phyloP scores from a whole-genome alignment of 1,140 invertebrate species.

The Radopholus similis region DNA sequence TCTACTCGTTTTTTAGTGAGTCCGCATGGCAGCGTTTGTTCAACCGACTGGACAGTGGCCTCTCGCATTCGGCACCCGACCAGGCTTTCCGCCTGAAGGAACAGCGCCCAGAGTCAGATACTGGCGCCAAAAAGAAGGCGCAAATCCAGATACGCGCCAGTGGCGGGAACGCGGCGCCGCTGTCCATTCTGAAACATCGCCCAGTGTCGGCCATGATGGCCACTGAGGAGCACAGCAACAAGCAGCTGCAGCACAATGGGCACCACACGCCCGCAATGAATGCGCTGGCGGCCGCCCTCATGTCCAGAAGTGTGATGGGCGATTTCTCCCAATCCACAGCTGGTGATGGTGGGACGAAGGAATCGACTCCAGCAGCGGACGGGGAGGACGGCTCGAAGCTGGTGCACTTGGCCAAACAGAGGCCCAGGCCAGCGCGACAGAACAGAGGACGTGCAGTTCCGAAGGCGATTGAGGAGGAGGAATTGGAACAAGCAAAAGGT shows the following conservation, averaged over 20 bases:
- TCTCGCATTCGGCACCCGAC: no score
- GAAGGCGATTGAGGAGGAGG: not conserved
- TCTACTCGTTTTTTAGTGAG: conserved; percentile 6
- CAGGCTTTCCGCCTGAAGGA: no score
- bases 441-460: conserved; percentile 6
- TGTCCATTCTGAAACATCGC: no score
- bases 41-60: not conserved
- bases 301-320: conserved; percentile 16
- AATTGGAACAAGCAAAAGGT: not conserved
- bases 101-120: no score
- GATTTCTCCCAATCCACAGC: conserved; percentile 2
- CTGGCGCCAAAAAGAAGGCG: no score
- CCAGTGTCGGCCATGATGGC: not conserved
- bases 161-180: no score
- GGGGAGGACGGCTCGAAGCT: conserved; percentile 1
- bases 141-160: no score
- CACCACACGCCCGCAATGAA: conserved; percentile 5
- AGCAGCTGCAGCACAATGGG: no score
- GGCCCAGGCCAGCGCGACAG: conserved; percentile 25
- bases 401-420: conserved; percentile 22
- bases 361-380: not conserved
- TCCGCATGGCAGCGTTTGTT: conserved; percentile 15
- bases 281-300: conserved; percentile 11
- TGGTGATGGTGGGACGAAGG: not conserved
- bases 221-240: not conserved